Conservation (phyloP, 1,140 invertebrate genomes). For the Heliconius hermathena region DNA sequence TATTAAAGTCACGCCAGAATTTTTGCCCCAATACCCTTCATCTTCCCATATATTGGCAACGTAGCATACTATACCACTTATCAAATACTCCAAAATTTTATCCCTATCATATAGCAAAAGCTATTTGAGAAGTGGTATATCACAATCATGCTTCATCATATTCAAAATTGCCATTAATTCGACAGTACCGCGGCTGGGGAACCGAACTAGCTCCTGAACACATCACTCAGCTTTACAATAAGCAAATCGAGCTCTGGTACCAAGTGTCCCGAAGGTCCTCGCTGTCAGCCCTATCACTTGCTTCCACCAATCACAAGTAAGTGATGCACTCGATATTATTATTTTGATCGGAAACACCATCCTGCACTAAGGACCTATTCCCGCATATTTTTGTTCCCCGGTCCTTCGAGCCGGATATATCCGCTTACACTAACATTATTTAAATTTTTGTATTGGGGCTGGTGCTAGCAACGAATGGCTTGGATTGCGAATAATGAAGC, state of each 20-base stretch:
- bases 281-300: constrained; percentile 93
- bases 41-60: constrained; percentile 45
- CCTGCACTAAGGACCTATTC: constrained; percentile 53
- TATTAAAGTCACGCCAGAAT: constrained; percentile 26
- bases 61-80: constrained; percentile 36
- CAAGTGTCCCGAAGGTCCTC: constrained; percentile 93
- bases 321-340: constrained; percentile 68
- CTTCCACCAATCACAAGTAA: constrained; percentile 91
- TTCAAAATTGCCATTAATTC: constrained; percentile 68
- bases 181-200: constrained; percentile 94
- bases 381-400: constrained; percentile 19
- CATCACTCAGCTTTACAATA: constrained; percentile 88
- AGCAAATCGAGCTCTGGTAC: constrained; percentile 93
- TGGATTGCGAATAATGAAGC: constrained; percentile 55
- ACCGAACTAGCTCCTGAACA: constrained; percentile 91
- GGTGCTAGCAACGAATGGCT: constrained; percentile 72
- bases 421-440: constrained; percentile 57
- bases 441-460: constrained; percentile 62
- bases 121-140: constrained; percentile 49
- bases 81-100: constrained; percentile 28
- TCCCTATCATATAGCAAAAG: constrained; percentile 28
- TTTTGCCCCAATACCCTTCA: constrained; percentile 14
- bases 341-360: constrained; percentile 38
- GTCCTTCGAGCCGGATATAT: constrained; percentile 50
- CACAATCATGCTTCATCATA: constrained; percentile 71